These are phyloP conservation scores for Hippoglossus stenolepis DNA, from an alignment of 2,113 vertebrate species.

Conservation along the genomic window DNA sequence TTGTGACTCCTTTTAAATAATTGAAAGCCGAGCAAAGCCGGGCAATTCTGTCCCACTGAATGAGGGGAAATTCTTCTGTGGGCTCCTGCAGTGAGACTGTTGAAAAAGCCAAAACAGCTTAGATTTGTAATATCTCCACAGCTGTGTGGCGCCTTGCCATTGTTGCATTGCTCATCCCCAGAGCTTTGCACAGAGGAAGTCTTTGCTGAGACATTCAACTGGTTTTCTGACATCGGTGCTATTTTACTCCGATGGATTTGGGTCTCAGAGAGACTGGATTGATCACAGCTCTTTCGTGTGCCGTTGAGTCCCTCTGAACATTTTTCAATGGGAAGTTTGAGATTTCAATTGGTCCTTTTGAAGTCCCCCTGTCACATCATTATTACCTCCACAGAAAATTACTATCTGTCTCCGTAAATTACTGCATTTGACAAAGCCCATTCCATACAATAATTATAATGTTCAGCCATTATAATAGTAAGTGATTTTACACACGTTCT, in stretches of 20 bases:
- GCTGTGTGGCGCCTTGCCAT: constrained; percentile 43
- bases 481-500: constrained; percentile 27
- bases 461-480: constrained; percentile 7
- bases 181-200: constrained; percentile 39
- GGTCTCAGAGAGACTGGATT: constrained; percentile 31
- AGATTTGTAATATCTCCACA: constrained; percentile 58
- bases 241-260: constrained; percentile 48
- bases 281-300: constrained; percentile 33
- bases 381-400: constrained; percentile 42
- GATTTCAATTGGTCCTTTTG: constrained; percentile 16
- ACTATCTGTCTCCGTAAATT: constrained; percentile 19
- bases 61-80: constrained; percentile 48
- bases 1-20: constrained; percentile 72
- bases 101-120: constrained; percentile 63
- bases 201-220: constrained; percentile 31
- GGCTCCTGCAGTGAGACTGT: constrained; percentile 46
- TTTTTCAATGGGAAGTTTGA: constrained; percentile 13
- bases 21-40: constrained; percentile 68
- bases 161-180: constrained; percentile 56
- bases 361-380: constrained; percentile 13
- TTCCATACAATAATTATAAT: constrained; percentile 36
- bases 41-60: constrained; percentile 59
- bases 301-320: constrained; percentile 13
- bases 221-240: constrained; percentile 49
- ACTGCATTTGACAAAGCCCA: constrained; percentile 12